Percentiles rank a stretch among this genome's conserved stretches.
These are phyloP conservation scores for Timandra comae DNA, from an alignment of 2,888 invertebrate species.

Conservation along the genomic window DNA sequence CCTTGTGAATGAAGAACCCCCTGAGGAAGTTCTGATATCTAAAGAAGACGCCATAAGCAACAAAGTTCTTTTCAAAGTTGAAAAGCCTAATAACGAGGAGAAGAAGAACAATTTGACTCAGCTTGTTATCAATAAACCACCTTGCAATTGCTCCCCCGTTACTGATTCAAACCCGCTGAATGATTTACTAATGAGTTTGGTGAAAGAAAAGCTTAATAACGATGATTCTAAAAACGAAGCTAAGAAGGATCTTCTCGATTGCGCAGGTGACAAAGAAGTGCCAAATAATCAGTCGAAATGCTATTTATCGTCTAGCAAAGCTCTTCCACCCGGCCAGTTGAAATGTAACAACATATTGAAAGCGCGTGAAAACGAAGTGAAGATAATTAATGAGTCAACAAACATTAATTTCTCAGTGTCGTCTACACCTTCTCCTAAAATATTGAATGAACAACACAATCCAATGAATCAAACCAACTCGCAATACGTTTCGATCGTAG, in stretches of 20 bases:
- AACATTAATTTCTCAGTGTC: constrained; percentile 63
- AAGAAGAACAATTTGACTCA: constrained; percentile 65
- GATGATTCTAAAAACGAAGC: constrained; percentile 81
- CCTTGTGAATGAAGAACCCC: constrained; percentile 52
- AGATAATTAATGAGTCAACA: constrained; percentile 63
- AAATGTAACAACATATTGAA: constrained; percentile 95
- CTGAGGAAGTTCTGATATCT: constrained; percentile 55
- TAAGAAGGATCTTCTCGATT: constrained; percentile 71
- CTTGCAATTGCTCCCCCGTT: constrained; percentile 67
- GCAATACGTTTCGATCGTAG: constrained; percentile 70
- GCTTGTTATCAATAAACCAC: constrained; percentile 58
- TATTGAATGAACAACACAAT: constrained; percentile 70
- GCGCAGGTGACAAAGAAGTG: constrained; percentile 71
- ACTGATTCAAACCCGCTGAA: constrained; percentile 66
- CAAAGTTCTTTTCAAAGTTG: constrained; percentile 65
- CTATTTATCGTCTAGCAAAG: constrained; percentile 79
- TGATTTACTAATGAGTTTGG: constrained; percentile 69
- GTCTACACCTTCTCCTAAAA: constrained; percentile 69
- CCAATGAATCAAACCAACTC: constrained; percentile 48
- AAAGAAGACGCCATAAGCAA: constrained; percentile 70
- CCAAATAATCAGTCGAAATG: constrained; percentile 84
- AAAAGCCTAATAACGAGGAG: constrained; percentile 51
- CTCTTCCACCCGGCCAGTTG: constrained; percentile 91
- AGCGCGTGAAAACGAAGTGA: constrained; percentile 79
- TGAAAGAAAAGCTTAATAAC: constrained; percentile 75